These are phyloP conservation scores for Onthophagus sagittarius DNA, from an alignment of 2,888 invertebrate genomes.

Conservation along the genomic window DNA sequence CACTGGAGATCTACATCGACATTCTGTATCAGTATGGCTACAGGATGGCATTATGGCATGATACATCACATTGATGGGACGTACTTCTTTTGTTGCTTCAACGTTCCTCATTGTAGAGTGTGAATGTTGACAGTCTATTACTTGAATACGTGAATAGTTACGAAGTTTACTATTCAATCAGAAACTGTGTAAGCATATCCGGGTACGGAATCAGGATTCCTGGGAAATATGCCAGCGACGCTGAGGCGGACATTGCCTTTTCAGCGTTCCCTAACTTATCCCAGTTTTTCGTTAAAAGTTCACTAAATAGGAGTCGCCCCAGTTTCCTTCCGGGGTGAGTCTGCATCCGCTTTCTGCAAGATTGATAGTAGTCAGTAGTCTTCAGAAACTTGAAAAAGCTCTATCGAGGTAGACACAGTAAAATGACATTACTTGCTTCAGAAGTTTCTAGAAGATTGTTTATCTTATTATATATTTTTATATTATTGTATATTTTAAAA, in stretches of 20 bases:
- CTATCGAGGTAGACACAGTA: constrained; percentile 25
- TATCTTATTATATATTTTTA: too few relatives aligned
- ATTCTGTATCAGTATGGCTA: too few relatives aligned
- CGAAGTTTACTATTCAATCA: too few relatives aligned
- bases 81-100: too few relatives aligned
- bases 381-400: constrained; percentile 23
- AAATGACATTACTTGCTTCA: constrained; percentile 22
- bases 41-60: too few relatives aligned
- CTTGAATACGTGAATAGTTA: too few relatives aligned
- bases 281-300: constrained; percentile 20
- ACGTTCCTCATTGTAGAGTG: too few relatives aligned
- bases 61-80: too few relatives aligned
- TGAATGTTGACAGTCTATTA: too few relatives aligned
- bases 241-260: constrained; percentile 23
- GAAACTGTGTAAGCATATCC: constrained; percentile 13
- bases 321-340: constrained; percentile 22
- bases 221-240: constrained; percentile 23
- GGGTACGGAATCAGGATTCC: constrained; percentile 17
- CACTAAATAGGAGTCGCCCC: constrained; percentile 24
- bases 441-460: constrained; percentile 16
- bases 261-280: constrained; percentile 22
- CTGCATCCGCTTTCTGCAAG: constrained; percentile 7
- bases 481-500: too few relatives aligned
- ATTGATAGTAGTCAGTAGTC: constrained; percentile 21
- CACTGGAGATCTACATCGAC: too few relatives aligned